These are phyloP conservation scores for Eumerus sabulonum DNA, from an alignment of 2,888 invertebrate genomes.

Conservation along the genomic window DNA sequence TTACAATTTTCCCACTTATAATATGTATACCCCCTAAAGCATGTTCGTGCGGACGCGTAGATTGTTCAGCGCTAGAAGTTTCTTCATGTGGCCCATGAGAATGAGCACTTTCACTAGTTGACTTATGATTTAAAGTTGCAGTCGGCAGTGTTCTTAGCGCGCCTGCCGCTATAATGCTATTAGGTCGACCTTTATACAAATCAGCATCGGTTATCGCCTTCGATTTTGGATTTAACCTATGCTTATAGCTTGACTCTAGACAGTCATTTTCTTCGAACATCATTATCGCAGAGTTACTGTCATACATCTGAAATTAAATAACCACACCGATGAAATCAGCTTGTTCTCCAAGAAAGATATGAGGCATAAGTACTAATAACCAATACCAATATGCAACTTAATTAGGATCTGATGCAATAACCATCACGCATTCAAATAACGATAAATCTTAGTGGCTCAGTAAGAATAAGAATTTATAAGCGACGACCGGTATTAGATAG, in stretches of 20 bases:
- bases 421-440: no score
- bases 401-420: no score
- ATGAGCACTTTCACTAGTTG: slow-evolving; percentile 64
- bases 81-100: background rate
- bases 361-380: no score
- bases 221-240: slow-evolving; percentile 54
- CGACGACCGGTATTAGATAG: no score
- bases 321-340: no score
- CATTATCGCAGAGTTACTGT: slow-evolving; percentile 37
- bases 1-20: slow-evolving; percentile 56
- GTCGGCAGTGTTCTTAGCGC: slow-evolving; percentile 72
- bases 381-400: no score
- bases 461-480: no score
- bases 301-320: slow-evolving; percentile 41
- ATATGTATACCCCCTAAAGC: slow-evolving; percentile 44
- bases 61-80: slow-evolving; percentile 12
- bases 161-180: slow-evolving; percentile 73
- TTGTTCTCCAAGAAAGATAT: no score
- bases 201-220: slow-evolving; percentile 45
- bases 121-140: slow-evolving; percentile 51
- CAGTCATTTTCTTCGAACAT: slow-evolving; percentile 50
- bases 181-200: slow-evolving; percentile 72
- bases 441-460: no score
- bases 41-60: no score
- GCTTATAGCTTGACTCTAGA: slow-evolving; percentile 24